These are phyloP conservation scores for Phoeniculus purpureus DNA, from an alignment of 2,797 vertebrate genomes.

Conservation along the genomic window DNA sequence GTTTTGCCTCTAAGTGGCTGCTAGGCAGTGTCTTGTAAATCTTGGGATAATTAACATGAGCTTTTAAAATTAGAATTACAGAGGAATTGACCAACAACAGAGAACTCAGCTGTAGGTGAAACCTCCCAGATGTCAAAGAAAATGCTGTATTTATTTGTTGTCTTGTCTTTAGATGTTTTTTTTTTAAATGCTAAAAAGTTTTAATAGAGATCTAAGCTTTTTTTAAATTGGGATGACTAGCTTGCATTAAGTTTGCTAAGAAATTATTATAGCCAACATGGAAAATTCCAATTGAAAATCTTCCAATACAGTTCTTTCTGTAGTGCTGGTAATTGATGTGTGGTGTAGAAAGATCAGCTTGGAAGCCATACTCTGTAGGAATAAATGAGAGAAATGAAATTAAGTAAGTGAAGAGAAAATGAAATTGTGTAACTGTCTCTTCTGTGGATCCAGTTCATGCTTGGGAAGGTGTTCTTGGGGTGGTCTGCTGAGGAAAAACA, in stretches of 20 bases:
- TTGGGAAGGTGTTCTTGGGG: not conserved
- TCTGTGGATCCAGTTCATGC: not conserved
- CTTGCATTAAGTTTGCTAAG: not conserved
- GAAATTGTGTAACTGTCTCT: not conserved
- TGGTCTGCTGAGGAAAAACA: not conserved
- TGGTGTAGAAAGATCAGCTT: not conserved
- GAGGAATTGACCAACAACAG: not conserved
- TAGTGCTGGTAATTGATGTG: not conserved
- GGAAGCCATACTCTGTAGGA: not conserved
- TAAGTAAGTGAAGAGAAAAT: not conserved
- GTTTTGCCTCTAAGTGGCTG: not conserved
- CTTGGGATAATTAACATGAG: not conserved
- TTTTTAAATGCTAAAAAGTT: not conserved
- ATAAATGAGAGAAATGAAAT: not conserved
- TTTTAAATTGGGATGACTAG: not conserved
- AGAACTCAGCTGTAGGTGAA: not conserved
- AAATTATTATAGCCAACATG: not conserved
- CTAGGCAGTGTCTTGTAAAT: constrained; percentile 29
- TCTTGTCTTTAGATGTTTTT: not conserved
- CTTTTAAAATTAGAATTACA: not conserved
- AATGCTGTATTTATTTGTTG: not conserved
- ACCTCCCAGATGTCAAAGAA: not conserved
- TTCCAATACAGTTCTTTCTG: not conserved
- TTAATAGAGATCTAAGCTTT: not conserved
- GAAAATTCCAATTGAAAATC: not conserved